Percentiles rank a stretch among this genome's conserved stretches.
Conservation (phyloP, 2,888 invertebrate species). For the Epicampocera succincta region DNA sequence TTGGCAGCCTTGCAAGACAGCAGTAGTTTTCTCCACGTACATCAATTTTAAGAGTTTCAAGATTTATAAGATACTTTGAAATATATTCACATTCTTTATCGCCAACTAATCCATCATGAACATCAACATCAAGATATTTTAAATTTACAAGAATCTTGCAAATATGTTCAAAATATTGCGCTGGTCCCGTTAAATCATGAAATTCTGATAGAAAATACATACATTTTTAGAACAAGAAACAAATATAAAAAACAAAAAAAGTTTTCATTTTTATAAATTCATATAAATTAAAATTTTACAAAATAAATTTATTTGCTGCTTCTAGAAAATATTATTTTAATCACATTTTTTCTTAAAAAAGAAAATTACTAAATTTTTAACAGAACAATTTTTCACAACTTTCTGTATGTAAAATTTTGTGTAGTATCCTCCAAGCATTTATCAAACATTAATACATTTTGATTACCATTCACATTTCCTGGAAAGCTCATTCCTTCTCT, state of each 20-base stretch:
- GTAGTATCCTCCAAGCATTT: neutral
- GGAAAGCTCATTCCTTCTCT: neutral
- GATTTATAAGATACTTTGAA: conserved; percentile 16
- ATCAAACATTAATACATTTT: neutral
- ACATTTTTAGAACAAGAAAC: no score
- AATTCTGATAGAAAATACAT: no score
- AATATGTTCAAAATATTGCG: conserved; percentile 25
- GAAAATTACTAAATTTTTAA: no score
- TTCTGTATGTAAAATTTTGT: neutral
- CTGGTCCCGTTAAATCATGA: neutral
- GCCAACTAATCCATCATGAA: neutral
- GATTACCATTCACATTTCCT: neutral
- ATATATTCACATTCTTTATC: neutral
- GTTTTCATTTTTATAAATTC: no score
- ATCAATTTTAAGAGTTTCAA: conserved; percentile 30
- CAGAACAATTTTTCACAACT: no score
- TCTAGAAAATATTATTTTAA: no score
- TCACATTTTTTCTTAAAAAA: no score
- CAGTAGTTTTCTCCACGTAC: neutral
- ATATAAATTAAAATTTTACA: no score
- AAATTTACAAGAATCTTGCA: conserved; percentile 45
- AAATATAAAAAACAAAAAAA: no score
- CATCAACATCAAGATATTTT: conserved; percentile 7
- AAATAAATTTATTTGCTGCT: no score
- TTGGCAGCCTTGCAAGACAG: conserved; percentile 26